These are phyloP conservation scores for Drosophila watanabei DNA, from an alignment of 1,140 invertebrate species.

Conservation along the genomic window DNA sequence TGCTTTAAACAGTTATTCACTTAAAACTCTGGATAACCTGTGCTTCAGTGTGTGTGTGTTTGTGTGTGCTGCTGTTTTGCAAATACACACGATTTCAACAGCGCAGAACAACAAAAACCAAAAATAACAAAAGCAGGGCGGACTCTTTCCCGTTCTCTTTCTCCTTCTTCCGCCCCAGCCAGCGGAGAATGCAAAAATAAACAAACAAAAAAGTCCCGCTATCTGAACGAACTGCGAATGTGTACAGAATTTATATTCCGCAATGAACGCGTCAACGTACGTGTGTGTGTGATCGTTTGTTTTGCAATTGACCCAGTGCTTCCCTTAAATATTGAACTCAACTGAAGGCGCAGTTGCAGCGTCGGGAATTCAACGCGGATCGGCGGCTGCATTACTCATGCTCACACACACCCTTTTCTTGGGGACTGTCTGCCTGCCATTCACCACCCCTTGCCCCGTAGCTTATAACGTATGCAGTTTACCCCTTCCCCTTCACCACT, in stretches of 20 bases:
- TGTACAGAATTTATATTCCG: constrained; percentile 32
- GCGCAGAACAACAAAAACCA: constrained; percentile 41
- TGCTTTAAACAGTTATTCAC: constrained; percentile 63
- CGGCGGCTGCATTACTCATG: constrained; percentile 59
- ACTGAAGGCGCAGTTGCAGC: constrained; percentile 59
- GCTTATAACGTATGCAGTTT: constrained; percentile 2
- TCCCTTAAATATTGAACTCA: constrained; percentile 72
- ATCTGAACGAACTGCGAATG: constrained; percentile 36
- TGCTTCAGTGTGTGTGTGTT: constrained; percentile 13
- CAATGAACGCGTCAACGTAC: constrained; percentile 19
- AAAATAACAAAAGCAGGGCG: constrained; percentile 51
- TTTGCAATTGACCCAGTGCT: constrained; percentile 71
- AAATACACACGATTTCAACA: constrained; percentile 66
- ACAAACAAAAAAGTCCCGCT: constrained; percentile 54
- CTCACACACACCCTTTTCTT: constrained; percentile 25
- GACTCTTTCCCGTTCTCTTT: constrained; percentile 57
- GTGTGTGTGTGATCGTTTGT: constrained; percentile 47
- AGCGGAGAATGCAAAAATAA: constrained; percentile 58
- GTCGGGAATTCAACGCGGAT: constrained; percentile 9
- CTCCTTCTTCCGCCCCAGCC: constrained; percentile 32
- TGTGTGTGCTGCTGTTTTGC: constrained; percentile 53
- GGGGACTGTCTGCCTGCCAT: background rate
- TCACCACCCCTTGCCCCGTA: background rate
- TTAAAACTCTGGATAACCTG: constrained; percentile 42
- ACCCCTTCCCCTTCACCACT: background rate